phyloP scores from a whole-genome alignment of 1,140 invertebrate genomes.

The Drusus annulatus region DNA sequence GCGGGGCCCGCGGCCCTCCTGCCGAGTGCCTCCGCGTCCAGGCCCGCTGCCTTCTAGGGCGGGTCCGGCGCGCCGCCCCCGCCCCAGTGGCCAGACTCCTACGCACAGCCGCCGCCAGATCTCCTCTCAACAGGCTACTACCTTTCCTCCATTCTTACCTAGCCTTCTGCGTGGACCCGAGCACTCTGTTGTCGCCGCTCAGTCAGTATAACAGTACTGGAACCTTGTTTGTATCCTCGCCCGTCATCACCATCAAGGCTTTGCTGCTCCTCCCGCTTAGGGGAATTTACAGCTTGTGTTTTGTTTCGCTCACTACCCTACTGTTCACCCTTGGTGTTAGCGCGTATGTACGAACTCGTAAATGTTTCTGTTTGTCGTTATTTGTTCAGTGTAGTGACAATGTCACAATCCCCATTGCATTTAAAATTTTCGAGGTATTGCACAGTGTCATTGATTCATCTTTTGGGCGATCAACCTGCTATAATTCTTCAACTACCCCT shows the following conservation, averaged over 20 bases:
- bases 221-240: neutral
- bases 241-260: slow-evolving; percentile 1
- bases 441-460: too few species aligned
- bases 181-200: slow-evolving; percentile 85
- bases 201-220: slow-evolving; percentile 76
- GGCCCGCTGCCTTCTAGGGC: slow-evolving; percentile 85
- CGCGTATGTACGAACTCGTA: too few species aligned
- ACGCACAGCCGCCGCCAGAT: slow-evolving; percentile 82
- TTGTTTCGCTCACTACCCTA: too few species aligned
- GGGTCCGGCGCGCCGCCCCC: slow-evolving; percentile 79
- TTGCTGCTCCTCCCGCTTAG: neutral
- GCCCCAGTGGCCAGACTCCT: slow-evolving; percentile 86
- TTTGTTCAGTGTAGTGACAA: too few species aligned
- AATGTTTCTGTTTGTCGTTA: too few species aligned
- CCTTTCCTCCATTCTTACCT: slow-evolving; percentile 97
- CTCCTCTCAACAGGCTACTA: slow-evolving; percentile 86
- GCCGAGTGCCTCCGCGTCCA: slow-evolving; percentile 92
- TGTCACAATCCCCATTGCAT: too few species aligned
- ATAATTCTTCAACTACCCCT: too few species aligned
- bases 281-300: neutral
- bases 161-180: slow-evolving; percentile 94
- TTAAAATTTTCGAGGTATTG: too few species aligned
- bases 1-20: slow-evolving; percentile 86
- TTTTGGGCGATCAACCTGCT: too few species aligned
- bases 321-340: too few species aligned